Percentiles rank a stretch among this genome's conserved stretches.
These are phyloP conservation scores for Escarpia spicata DNA, from an alignment of 2,888 invertebrate genomes.

Conservation along the genomic window DNA sequence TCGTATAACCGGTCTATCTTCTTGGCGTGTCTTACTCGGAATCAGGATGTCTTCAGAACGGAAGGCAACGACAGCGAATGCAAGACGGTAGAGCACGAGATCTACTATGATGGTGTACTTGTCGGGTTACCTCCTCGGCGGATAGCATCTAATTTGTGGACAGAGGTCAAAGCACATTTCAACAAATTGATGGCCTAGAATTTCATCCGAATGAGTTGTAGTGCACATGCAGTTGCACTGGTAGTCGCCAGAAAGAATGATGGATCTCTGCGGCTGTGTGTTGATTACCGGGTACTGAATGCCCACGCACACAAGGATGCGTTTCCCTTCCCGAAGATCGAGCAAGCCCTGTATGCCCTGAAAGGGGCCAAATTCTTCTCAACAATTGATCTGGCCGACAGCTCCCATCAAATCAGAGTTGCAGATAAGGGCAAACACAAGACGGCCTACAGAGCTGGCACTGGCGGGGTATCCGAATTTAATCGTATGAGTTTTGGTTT, in stretches of 20 bases:
- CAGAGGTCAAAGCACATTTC: not conserved
- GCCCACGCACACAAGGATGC: not conserved
- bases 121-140: not conserved
- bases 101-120: not conserved
- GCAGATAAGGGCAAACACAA: constrained; percentile 20
- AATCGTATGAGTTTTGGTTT: constrained; percentile 28
- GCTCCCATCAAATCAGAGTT: not conserved
- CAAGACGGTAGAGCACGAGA: not conserved
- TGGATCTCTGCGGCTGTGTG: not conserved
- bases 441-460: constrained; percentile 29
- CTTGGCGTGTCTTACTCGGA: not conserved
- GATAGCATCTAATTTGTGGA: not conserved
- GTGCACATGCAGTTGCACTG: not conserved
- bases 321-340: not conserved
- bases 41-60: not conserved
- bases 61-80: not conserved
- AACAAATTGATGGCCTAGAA: not conserved
- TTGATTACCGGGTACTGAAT: not conserved
- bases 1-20: not conserved
- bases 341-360: too few relatives aligned
- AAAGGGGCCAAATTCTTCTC: too few relatives aligned
- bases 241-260: not conserved
- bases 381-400: too few relatives aligned
- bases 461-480: constrained; percentile 27
- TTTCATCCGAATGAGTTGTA: not conserved